Base-by-base conservation (phyloP, 2,113 vertebrate species). In the Excalfactoria chinensis region DNA sequence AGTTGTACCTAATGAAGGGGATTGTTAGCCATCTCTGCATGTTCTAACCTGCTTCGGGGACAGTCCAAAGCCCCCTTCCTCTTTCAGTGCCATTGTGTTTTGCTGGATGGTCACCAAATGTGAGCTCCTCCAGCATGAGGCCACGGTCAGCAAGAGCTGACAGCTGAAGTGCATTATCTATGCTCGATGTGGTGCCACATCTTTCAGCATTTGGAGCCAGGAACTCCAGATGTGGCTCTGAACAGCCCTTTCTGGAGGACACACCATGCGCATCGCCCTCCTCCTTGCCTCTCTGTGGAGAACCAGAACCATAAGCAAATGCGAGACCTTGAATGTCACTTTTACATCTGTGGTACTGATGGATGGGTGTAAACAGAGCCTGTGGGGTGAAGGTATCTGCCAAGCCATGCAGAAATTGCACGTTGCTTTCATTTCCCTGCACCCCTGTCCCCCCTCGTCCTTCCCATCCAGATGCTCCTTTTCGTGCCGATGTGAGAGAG, bases 301-400 rank as follows among this genome's bases (percentile, higher is more conserved):
- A 71, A 7, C 7, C 0, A 0, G 80, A 28, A 20, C 40, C 64
- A n/a, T 56, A 51, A 28, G 34, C 64, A 15, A 35, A 30, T 11
- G 51, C 4, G 43, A 51, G n/a, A 53, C 73, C 53, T 23, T 21
- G 40, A 53, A n/a, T 66, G 53, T 22, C 51, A 16, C 44, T 11
- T 78, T 64, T 75, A 58, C 55, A 41, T 37, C 63, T 48, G 37
- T 0, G 4, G 20, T 37, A 48, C 5, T 4, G 74, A 87, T 41
- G 1, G 2, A 21, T 22, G 68, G 71, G 23, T 41, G 20, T 67
- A 62, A 44, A 58, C 30, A 11, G 63, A 34, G 49, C 79, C 63
- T 73, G 49, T 32, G 34, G 37, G 63, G 10, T 44, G 26, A 89
- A 78, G 41, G 2, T 37, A 5, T n/a, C 55, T 4, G 3, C 55